Conservation (phyloP, 2,888 invertebrate species). For the Volucella bombylans region DNA sequence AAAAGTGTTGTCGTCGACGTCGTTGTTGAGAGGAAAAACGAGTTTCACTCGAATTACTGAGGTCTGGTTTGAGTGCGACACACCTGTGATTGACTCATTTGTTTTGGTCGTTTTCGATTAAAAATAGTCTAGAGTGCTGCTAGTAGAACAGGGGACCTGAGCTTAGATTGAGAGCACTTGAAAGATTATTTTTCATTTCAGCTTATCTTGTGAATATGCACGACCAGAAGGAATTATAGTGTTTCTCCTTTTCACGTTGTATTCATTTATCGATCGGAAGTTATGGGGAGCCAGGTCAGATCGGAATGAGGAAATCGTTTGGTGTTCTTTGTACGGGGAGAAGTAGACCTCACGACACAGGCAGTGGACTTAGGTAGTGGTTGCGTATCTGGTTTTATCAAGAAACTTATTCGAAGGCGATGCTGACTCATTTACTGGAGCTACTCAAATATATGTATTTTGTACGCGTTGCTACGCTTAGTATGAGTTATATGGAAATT, state of each 20-base stretch:
- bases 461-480: not conserved
- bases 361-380: not conserved
- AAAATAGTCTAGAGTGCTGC: not conserved
- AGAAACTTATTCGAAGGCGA: slow-evolving; percentile 17
- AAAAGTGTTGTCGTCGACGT: not conserved
- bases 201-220: slow-evolving; percentile 17
- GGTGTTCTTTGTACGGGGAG: not conserved
- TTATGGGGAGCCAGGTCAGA: not conserved
- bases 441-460: not conserved
- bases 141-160: not conserved
- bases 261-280: slow-evolving; percentile 34
- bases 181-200: not conserved
- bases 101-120: slow-evolving; percentile 25
- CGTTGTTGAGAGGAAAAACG: slow-evolving; percentile 2
- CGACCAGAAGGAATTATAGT: not conserved
- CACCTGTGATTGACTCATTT: slow-evolving; percentile 69
- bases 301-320: slow-evolving; percentile 40
- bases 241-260: slow-evolving; percentile 14
- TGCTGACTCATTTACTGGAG: slow-evolving; percentile 55
- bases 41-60: slow-evolving; percentile 66
- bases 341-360: not conserved
- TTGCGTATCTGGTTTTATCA: slow-evolving; percentile 37
- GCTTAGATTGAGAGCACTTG: slow-evolving; percentile 23
- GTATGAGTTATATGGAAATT: not conserved
- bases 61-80: slow-evolving; percentile 55